Conservation (phyloP, 2,888 invertebrate species). For the Nomada flava region DNA sequence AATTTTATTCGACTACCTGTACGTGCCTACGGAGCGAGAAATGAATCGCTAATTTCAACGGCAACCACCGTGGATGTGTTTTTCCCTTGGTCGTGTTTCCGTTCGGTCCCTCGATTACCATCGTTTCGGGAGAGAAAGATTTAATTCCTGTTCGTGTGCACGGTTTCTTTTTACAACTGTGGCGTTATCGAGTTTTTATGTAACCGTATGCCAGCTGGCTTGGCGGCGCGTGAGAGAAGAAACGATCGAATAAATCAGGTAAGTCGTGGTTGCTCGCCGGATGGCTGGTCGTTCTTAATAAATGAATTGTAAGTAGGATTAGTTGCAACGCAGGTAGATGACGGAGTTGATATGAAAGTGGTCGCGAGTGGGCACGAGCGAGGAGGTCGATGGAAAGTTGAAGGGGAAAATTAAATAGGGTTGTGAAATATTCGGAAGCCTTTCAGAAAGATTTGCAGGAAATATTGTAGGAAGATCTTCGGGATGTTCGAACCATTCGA, state of each 20-base stretch:
- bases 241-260: constrained; percentile 22
- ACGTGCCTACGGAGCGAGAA: constrained; percentile 2
- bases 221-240: too few species aligned
- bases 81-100: background rate
- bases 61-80: constrained; percentile 8
- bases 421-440: background rate
- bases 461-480: background rate
- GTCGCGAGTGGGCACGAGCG: background rate
- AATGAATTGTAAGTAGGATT: constrained; percentile 6
- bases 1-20: constrained; percentile 51
- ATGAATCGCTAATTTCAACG: constrained; percentile 36
- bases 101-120: constrained; percentile 21
- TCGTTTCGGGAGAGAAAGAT: constrained; percentile 18
- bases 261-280: background rate
- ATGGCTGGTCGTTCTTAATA: constrained; percentile 19
- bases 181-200: constrained; percentile 40
- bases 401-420: background rate
- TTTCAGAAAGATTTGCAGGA: background rate
- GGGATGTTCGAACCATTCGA: too few species aligned
- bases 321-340: constrained; percentile 5
- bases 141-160: constrained; percentile 46
- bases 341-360: background rate
- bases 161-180: constrained; percentile 16
- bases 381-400: background rate
- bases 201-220: background rate